These are phyloP conservation scores for Vanessa atalanta DNA, from an alignment of 1,140 invertebrate genomes.

Conservation along the genomic window DNA sequence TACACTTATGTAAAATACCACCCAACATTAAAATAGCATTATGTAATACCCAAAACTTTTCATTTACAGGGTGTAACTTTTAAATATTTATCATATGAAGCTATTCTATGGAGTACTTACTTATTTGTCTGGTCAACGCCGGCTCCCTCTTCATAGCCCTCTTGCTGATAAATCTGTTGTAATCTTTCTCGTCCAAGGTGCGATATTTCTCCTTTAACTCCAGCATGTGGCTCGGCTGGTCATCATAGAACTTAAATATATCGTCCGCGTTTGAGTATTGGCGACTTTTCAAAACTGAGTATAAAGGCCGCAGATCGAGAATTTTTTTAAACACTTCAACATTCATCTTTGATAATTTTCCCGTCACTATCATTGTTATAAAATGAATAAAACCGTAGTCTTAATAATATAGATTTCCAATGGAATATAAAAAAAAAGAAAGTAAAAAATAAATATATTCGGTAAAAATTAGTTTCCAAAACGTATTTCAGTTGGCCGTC, in stretches of 20 bases:
- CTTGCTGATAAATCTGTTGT: conserved; percentile 57
- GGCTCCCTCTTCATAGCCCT: conserved; percentile 55
- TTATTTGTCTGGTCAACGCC: conserved; percentile 59
- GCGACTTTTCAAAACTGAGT: conserved; percentile 15
- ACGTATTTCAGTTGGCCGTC: background rate
- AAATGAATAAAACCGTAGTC: background rate
- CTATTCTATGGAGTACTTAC: conserved; percentile 48
- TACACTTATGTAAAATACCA: no score
- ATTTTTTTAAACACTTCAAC: conserved; percentile 41
- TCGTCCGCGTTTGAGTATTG: conserved; percentile 45
- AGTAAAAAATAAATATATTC: background rate
- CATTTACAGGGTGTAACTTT: no score
- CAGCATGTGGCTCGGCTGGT: conserved; percentile 34
- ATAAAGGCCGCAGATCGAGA: conserved; percentile 35
- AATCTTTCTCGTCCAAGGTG: conserved; percentile 53
- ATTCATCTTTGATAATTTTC: conserved; percentile 31
- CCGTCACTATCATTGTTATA: conserved; percentile 13
- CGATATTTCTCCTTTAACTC: conserved; percentile 40
- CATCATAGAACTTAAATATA: conserved; percentile 59
- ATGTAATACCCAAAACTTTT: no score
- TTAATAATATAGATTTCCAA: no score
- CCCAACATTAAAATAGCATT: no score
- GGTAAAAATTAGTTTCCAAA: background rate
- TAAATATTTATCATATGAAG: no score
- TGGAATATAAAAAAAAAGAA: no score